Base-by-base conservation (phyloP, 2,888 invertebrate species). In the Piscicola geometra region DNA sequence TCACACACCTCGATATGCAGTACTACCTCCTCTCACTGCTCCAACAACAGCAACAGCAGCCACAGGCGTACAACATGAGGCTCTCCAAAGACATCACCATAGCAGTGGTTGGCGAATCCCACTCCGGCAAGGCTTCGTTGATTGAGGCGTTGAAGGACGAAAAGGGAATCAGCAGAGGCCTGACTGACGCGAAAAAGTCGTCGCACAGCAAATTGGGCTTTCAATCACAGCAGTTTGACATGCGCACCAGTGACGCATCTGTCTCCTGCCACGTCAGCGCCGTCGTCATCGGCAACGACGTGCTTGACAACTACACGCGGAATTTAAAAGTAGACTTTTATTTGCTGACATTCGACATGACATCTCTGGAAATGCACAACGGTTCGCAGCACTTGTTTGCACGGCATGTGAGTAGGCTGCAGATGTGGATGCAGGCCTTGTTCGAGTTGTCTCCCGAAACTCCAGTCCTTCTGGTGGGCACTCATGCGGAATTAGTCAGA, bases 351-450 rank as follows among this genome's bases (percentile, higher is more conserved):
- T 77, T 81, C 35, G 81, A 81, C 50, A 71, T 81, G 71, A 81
- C 81, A 3, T 78, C 81, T 12, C 75, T 81, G 25, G 81, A 81
- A 52, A 71, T 81, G 73, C 80, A 81, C 72, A 80, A 81, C 69
- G 80, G 79, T 1, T 80, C 80, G 2, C 79, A 79, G 76, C 81
- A 81, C 71, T 76, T 81, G 71, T 80, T 80, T 64, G 78, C 80
- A 1, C 68, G 81, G 28, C 81, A 81, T 74, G 78, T 81, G n/a
- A 78, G 76, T 69, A 74, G 81, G n/a, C 71, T 81, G 77, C 80
- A 80, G 73, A 80, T 79, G 79, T 81, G 81, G 81, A 71, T 81
- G 50, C 80, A 80, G 71, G 79, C 81, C 0, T 78, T 81, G n/a
- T 81, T 78, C 71, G 81, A 81, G 71, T 74, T 79, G 32, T 75